Evolutionary conservation across 2,888 invertebrate species (phyloP), one percentile per base, ranked within the genome.

Genomic region (Neoitamus cyanurus): DNA sequence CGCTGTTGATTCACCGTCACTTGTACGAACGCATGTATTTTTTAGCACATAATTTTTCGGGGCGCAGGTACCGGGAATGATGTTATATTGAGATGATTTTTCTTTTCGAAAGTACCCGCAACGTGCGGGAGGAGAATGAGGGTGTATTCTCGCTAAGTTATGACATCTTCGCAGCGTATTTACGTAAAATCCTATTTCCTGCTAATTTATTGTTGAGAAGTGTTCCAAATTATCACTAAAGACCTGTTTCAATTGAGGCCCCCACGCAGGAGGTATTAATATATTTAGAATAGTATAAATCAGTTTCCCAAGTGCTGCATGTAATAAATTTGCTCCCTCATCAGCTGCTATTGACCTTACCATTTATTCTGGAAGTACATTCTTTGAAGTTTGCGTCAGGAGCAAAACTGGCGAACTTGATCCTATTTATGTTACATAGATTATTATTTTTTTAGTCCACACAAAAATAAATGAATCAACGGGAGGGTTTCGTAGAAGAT

Each of bases 171-270:
- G 46, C 48, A 58, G 25, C 42, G 69, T 15, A 69, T 84, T 80
- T 70, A 84, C 77, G 84, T 84, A 75, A 77, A 48, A 84, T 68
- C 31, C 68, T 75, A 75, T 77, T 84, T 84, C 84, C 77, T 84
- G 69, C 37, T 73, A 77, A 34, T 48, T 84, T 84, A 46, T 37
- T 34, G 25, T 25, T 37, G 28, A 25, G 25, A 13, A 36, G 34
- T 75, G 75, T 37, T 75, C 36, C 36, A 75, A 70, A 70, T 58
- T 58, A 58, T 58, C 58, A 7, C 58, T 25, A 58, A 58, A 58
- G 58, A 58, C 25, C 20, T 58, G 58, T 9, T 58, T 25, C 15
- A 58, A 58, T 15, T 25, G 58, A 20, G 11, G 15, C 25, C 58
- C 58, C 58, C 58, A 7, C 58, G 9, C 58, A 58, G 1, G 20